Conservation (phyloP, 2,113 vertebrate genomes). For the Gadus chalcogrammus region DNA sequence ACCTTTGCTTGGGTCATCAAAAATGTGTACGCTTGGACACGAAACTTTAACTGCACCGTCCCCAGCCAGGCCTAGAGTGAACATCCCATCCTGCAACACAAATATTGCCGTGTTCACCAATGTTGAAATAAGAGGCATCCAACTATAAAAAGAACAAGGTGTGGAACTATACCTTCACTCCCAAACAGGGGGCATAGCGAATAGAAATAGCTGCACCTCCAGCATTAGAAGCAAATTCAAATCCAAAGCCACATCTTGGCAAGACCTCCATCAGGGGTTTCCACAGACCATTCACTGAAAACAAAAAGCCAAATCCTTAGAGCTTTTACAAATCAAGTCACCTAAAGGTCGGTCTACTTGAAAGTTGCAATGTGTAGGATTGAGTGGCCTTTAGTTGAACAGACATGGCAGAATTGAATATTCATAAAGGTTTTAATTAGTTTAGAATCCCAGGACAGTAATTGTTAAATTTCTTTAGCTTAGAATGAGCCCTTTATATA, state of each 20-base stretch:
- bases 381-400: too few species aligned
- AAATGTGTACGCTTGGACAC: slow-evolving; percentile 44
- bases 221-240: slow-evolving; percentile 54
- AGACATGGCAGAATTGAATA: too few species aligned
- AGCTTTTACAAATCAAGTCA: not conserved
- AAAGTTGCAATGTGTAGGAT: too few species aligned
- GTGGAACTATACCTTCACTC: slow-evolving; percentile 42
- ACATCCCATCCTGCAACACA: slow-evolving; percentile 62
- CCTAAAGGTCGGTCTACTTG: too few species aligned
- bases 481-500: too few species aligned
- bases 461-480: too few species aligned
- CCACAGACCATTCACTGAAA: slow-evolving; percentile 60
- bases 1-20: too few species aligned
- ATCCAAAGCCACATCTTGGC: slow-evolving; percentile 57
- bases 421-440: too few species aligned
- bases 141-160: not conserved
- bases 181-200: slow-evolving; percentile 59
- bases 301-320: not conserved
- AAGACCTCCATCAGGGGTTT: slow-evolving; percentile 47
- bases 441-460: too few species aligned
- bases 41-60: slow-evolving; percentile 46
- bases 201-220: slow-evolving; percentile 58
- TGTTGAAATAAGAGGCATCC: not conserved
- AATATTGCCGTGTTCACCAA: not conserved
- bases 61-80: slow-evolving; percentile 49